Conservation (phyloP, 2,113 vertebrate genomes). For the Cettia cetti region DNA sequence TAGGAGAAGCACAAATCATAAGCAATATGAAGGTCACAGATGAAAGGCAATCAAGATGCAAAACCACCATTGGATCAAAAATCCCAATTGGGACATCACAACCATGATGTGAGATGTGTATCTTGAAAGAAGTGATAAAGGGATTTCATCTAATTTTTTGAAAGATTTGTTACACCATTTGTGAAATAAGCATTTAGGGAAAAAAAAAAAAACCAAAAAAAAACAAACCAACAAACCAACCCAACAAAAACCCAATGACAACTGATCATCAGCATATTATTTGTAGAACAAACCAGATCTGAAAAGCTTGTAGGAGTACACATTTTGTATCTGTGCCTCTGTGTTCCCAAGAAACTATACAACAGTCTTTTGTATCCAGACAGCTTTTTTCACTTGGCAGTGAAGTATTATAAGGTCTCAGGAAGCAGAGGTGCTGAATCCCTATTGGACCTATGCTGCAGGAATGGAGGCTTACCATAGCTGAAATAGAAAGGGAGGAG, state of each 20-base stretch:
- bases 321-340: not conserved
- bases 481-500: not conserved
- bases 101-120: not conserved
- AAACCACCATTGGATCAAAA: not conserved
- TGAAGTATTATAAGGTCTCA: not conserved
- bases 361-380: not conserved
- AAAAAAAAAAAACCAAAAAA: not conserved
- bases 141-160: not conserved
- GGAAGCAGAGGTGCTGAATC: not conserved
- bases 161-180: not conserved
- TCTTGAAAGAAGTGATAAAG: slow-evolving; percentile 1
- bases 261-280: not conserved
- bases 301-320: not conserved
- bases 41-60: slow-evolving; percentile 30
- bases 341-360: not conserved
- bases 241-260: not conserved
- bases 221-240: not conserved
- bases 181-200: not conserved
- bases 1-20: not conserved
- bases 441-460: not conserved
- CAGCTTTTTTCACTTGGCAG: not conserved
- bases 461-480: not conserved
- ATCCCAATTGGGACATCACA: not conserved
- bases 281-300: not conserved
- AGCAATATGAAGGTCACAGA: not conserved